Base-by-base conservation (phyloP, 2,113 vertebrate species). In the Nycticryphes semicollaris region DNA sequence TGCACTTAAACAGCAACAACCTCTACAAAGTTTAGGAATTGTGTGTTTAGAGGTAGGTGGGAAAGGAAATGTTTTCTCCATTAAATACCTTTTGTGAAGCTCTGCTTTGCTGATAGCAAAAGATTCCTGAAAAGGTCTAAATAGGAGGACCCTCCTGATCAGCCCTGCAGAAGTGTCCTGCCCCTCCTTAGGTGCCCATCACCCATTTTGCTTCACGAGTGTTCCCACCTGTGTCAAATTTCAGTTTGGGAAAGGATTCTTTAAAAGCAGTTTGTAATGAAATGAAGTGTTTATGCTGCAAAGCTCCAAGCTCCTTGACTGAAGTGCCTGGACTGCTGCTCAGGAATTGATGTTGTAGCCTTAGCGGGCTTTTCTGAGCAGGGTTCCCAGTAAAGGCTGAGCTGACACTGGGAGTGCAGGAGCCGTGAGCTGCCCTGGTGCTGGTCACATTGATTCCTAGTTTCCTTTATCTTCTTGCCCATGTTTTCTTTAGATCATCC, bases 311-410 rank as follows among this genome's bases (percentile, higher is more conserved):
- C 75, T 91, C 88, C 88, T 84, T 78, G 76, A 60, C 56, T 83
- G 70, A 94, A 54, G 75, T 51, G 7, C 45, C 93, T 35, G 64
- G 47, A 87, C 56, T 28, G 56, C 67, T 69, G 39, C 77, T 80
- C 54, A 87, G 77, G n/a, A 62, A 37, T 20, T 24, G 41, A 13
- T 2, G 51, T 18, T 72, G 93, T 64, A 23, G 60, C 73, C 75
- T 63, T 83, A 84, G 88, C 75, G 68, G 85, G 96, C 77, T 72
- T 93, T 95, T 41, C 72, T 8, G 31, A 64, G 83, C 41, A 13
- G 31, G 1, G 0, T n/a, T 69, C 72, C 75, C 45, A 39, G 23
- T 21, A 35, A 83, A 73, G 2, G 47, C 37, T 22, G 41, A 47
- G 45, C 83, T 35, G 77, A 28, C 60, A 78, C 83, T 76, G n/a